Evolutionary conservation across 2,113 vertebrate species (phyloP).

Genomic region (Psittacara wagleri): DNA sequence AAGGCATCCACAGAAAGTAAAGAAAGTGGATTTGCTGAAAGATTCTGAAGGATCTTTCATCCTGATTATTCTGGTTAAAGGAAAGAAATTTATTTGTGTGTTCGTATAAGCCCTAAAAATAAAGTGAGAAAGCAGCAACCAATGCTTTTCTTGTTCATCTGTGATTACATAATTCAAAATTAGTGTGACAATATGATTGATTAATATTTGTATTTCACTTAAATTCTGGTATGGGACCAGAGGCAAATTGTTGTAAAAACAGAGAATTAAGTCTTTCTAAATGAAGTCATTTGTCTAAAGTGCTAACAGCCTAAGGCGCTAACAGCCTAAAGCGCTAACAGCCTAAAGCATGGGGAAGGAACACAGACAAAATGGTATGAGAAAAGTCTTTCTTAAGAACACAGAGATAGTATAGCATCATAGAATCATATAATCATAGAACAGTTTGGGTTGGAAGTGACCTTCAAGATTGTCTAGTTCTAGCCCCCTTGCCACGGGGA

Average conservation of each 20-base stretch:
- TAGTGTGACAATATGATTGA: background rate
- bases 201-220: background rate
- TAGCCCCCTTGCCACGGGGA: background rate
- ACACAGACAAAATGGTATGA: background rate
- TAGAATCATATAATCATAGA: background rate
- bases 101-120: background rate
- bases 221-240: background rate
- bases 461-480: background rate
- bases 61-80: background rate
- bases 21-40: background rate
- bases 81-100: background rate
- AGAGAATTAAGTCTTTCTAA: background rate
- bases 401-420: background rate
- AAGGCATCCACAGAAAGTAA: background rate
- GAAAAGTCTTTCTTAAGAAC: background rate
- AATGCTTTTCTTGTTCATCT: background rate
- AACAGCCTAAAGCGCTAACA: background rate
- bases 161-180: background rate
- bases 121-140: background rate
- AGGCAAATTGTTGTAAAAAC: background rate
- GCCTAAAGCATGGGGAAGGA: background rate
- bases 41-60: background rate
- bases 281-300: background rate
- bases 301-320: background rate
- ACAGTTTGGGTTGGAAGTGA: background rate